Evolutionary conservation across 2,113 vertebrate genomes (phyloP), one percentile per base, ranked within the genome.

Genomic region (Brachyhypopomus occidentalis): DNA sequence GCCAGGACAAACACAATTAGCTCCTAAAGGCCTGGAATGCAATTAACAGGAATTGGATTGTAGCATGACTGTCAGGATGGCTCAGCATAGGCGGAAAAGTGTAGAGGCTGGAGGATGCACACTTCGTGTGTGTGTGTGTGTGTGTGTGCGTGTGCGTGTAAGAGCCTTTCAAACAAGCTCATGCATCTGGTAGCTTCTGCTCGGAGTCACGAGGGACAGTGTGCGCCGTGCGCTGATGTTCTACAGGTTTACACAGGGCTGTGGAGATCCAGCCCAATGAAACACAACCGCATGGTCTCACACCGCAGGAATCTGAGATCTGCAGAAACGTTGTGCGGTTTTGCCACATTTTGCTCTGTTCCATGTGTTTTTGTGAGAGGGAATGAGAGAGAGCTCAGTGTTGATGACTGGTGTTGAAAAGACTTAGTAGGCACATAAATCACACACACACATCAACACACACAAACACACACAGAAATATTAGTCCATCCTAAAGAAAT

Each of bases 1-100:
- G 76, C 85, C 82, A 81, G 86, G 86, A 85, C 88, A 88, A 92
- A 92, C 89, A 88, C 86, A 91, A 89, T 93, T 90, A 89, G 89
- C 79, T 76, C 74, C 70, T 38, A 58, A 62, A 63, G 45, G 80
- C 23, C 73, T 77, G 83, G 87, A 89, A 91, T 87, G 64, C 87
- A 87, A 86, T 92, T 90, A 89, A 86, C 84, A 82, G 66, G 72
- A 88, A 88, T 83, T 80, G 89, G 78, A 88, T 89, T 87, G 85
- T 75, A 83, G 74, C 75, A 84, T 83, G 79, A 87, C 87, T 81
- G 81, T 84, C 75, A 55, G 67, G 78, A 63, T 7, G 60, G 34
- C 62, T 62, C 71, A 6, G 60, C 77, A 80, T 82, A 69, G 85
- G 73, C 71, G 38, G 79, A 52, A 64, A 86, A 85, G 81, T 78